A percentile compares a stretch with the other conserved stretches of the same genome.
Conservation (phyloP, 2,113 vertebrate species). For the Pithys albifrons region DNA sequence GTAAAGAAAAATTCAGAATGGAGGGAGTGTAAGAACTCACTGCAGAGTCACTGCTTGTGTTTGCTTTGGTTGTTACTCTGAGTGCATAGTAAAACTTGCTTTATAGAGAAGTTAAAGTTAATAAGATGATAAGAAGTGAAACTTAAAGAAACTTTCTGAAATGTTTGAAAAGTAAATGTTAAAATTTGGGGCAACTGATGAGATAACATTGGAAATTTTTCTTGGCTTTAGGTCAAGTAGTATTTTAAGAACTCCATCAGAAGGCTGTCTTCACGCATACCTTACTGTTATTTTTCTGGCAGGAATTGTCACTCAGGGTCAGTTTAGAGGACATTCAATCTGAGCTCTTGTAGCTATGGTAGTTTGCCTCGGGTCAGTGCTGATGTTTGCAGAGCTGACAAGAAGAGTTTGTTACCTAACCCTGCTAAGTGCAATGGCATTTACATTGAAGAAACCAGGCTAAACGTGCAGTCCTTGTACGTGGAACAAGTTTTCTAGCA, state of each 20-base stretch:
- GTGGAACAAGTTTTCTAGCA: neutral
- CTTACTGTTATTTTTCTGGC: constrained; percentile 53
- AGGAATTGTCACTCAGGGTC: constrained; percentile 53
- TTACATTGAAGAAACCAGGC: neutral
- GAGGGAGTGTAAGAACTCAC: neutral
- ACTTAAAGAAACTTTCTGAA: constrained; percentile 3
- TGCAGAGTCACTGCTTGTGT: neutral
- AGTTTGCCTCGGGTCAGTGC: constrained; percentile 49
- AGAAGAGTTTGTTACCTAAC: constrained; percentile 46
- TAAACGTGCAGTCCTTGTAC: neutral
- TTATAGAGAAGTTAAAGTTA: neutral
- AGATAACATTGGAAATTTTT: neutral
- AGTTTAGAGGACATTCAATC: neutral
- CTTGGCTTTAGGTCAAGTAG: constrained; percentile 21
- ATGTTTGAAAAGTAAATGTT: neutral
- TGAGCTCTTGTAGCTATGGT: neutral
- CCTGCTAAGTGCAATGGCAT: neutral
- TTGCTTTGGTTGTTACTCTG: neutral
- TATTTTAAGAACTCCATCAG: constrained; percentile 47
- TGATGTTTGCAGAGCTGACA: constrained; percentile 53
- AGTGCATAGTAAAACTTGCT: rapidly evolving
- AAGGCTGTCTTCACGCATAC: constrained; percentile 12
- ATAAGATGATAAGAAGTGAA: neutral
- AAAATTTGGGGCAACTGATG: neutral
- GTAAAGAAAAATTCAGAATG: neutral